Evolutionary conservation across 2,113 vertebrate genomes (phyloP).

Genomic region (Nyctibius bracteatus): DNA sequence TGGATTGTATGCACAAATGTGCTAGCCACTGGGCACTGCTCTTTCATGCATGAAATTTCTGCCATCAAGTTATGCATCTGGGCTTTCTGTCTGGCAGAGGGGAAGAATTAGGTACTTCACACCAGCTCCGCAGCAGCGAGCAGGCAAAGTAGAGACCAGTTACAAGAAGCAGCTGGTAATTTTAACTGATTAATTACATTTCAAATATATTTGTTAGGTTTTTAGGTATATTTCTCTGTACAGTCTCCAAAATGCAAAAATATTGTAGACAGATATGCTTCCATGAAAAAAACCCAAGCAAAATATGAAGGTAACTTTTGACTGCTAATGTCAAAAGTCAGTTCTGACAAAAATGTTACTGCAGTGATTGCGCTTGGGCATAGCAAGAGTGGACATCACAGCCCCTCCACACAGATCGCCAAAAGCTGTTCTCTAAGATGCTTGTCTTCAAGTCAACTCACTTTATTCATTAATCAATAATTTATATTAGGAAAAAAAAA

Average conservation of each 20-base stretch:
- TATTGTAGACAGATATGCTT: neutral
- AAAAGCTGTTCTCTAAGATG: neutral
- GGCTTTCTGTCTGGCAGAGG: neutral
- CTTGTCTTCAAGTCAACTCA: neutral
- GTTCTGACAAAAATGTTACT: neutral
- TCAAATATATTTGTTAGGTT: neutral
- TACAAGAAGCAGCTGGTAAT: neutral
- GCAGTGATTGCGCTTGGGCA: neutral
- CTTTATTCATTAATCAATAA: neutral
- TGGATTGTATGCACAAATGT: neutral
- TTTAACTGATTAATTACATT: neutral
- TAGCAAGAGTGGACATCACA: neutral
- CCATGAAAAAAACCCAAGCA: neutral
- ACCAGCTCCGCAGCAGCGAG: neutral
- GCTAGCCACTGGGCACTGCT: neutral
- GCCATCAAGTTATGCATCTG: neutral
- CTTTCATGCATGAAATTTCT: neutral
- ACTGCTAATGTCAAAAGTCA: neutral
- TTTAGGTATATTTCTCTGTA: neutral
- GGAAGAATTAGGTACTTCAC: neutral
- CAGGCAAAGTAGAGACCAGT: neutral
- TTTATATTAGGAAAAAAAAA: neutral
- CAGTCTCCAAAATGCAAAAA: neutral
- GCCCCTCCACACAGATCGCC: neutral
- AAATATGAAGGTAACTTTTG: neutral